phyloP scores from a whole-genome alignment of 2,113 vertebrate species.

The Columba janthina region DNA sequence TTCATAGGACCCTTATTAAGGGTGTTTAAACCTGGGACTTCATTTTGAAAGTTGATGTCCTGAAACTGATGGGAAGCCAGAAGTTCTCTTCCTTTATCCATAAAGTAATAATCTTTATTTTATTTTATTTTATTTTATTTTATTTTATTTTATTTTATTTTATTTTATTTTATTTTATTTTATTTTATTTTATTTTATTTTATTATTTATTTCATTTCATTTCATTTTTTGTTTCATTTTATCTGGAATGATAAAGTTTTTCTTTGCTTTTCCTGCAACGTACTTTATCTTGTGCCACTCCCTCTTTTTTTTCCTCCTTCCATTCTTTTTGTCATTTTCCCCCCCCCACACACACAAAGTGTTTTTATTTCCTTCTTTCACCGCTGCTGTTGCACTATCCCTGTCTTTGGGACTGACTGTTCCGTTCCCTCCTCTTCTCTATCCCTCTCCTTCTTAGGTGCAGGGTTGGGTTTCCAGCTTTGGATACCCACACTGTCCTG shows the following conservation, averaged over 20 bases:
- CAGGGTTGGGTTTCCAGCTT: neutral
- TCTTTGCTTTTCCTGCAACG: neutral
- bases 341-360: neutral
- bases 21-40: neutral
- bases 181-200: no score
- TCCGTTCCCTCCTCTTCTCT: neutral
- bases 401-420: neutral
- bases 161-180: neutral
- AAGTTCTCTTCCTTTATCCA: neutral
- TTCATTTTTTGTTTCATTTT: neutral
- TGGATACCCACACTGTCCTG: neutral
- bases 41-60: neutral
- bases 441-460: neutral
- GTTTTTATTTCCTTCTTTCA: neutral
- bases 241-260: neutral
- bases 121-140: neutral
- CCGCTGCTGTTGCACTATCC: neutral
- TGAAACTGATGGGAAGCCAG: neutral
- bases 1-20: neutral
- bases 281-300: neutral
- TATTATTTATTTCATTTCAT: neutral
- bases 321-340: neutral
- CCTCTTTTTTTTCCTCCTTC: neutral
- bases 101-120: neutral
- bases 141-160: neutral